Evolutionary conservation across 1,140 invertebrate genomes (phyloP), one percentile per base, ranked within the genome.

Genomic region (Drosophila pseudoananassae): DNA sequence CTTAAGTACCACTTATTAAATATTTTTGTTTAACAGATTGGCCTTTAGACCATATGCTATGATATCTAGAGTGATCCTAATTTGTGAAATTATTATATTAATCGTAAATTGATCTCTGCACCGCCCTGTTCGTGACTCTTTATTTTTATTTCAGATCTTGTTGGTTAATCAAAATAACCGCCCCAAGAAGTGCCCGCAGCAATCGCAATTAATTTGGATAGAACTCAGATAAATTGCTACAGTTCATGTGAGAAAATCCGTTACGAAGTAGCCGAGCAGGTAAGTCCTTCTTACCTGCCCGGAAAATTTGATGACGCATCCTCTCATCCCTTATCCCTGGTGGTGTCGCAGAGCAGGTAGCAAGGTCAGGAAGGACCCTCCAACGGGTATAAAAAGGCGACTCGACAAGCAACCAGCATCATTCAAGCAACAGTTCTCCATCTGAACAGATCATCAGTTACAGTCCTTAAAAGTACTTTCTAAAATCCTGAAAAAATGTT

Each of bases 321-420:
- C 38, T 23, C 29, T 25, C 49, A 54, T 71, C 49, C 47, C 31
- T 29, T 31, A 59, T 51, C 47, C 47, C 54, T 51, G 15, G 15
- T 12, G 45, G 38, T n/a, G n/a, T 25, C 17, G 1, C 23, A 31
- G 0, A 40, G 29, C 54, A 57, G 50, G 29, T 46, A 59, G 55
- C 29, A 43, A 15, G 14, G n/a, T 6, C n/a, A 17, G 14, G 9
- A 45, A 66, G 59, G 63, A 64, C 33, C 46, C 59, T 50, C 17
- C 31, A 20, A 9, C 29, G 66, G 14, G 80, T 84, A 83, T 78
- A 85, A 78, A 85, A 78, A 46, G 17, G 27, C 33, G 17, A 25
- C 9, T 14, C 20, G 17, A 1, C 50, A n/a, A 27, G 31, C 29
- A 5, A 36, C 51, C 5, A 45, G 25, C 54, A 81, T 87, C 82